phyloP scores from a whole-genome alignment of 2,113 vertebrate genomes.

The Spea bombifrons region DNA sequence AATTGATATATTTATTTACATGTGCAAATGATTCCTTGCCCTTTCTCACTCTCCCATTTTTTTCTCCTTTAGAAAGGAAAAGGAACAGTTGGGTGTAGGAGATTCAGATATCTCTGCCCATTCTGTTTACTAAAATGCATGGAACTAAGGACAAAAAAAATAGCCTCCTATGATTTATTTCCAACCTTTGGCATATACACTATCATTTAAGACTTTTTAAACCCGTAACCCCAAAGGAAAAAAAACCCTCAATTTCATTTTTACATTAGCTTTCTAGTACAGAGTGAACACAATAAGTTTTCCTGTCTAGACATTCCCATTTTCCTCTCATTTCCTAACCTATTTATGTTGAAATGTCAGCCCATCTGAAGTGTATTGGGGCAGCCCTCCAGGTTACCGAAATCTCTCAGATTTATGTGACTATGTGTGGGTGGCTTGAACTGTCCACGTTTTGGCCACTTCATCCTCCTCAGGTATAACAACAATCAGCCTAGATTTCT shows the following conservation, averaged over 20 bases:
- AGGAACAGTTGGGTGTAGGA: too few species aligned
- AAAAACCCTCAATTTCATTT: conserved; percentile 26
- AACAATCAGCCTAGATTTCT: not conserved
- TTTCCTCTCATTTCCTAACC: conserved; percentile 45
- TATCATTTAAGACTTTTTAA: not conserved
- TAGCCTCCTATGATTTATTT: conserved; percentile 50
- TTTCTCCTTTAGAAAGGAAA: too few species aligned
- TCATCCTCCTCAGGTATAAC: not conserved
- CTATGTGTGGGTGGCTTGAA: not conserved
- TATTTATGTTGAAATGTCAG: conserved; percentile 36
- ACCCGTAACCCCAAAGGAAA: not conserved
- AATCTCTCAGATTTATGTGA: not conserved
- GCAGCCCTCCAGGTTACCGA: not conserved
- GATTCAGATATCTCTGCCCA: too few species aligned
- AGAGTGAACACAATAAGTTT: conserved; percentile 55
- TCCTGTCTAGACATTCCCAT: conserved; percentile 55
- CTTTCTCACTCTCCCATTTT: conserved; percentile 41
- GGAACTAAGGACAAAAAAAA: not conserved
- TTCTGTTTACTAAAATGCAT: too few species aligned
- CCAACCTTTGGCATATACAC: conserved; percentile 45
- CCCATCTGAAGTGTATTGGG: not conserved
- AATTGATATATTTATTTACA: conserved; percentile 63
- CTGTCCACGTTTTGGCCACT: not conserved
- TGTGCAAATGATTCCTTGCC: conserved; percentile 57
- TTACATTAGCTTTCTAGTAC: conserved; percentile 51